Evolutionary conservation across 2,797 vertebrate genomes (phyloP).

Genomic region (Adelosebastes latens): DNA sequence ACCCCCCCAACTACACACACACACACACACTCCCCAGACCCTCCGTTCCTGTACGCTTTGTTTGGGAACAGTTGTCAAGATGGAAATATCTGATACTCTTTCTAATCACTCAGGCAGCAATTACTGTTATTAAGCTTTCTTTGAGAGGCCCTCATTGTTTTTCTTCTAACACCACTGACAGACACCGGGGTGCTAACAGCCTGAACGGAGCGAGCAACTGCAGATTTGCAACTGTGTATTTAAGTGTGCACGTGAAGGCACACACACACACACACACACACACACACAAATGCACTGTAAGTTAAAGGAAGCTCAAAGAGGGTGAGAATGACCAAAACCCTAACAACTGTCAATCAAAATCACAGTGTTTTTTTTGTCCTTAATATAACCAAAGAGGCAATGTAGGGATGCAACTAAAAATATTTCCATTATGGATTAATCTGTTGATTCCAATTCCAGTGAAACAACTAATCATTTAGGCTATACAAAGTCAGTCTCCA

Average conservation of each 20-base stretch:
- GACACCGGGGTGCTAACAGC: conserved; percentile 56
- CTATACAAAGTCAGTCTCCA: background rate
- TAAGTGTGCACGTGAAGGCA: conserved; percentile 27
- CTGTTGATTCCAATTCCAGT: background rate
- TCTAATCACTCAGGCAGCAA: conserved; percentile 72
- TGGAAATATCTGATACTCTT: conserved; percentile 77
- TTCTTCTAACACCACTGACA: conserved; percentile 60
- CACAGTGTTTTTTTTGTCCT: background rate
- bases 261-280: conserved; percentile 3
- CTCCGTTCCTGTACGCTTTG: conserved; percentile 52
- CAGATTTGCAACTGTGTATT: conserved; percentile 40
- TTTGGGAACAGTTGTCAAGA: conserved; percentile 78
- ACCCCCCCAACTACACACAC: conserved; percentile 29
- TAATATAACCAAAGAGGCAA: background rate
- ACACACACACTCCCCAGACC: conserved; percentile 21
- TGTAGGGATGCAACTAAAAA: background rate
- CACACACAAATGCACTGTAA: background rate
- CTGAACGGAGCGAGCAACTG: conserved; percentile 11
- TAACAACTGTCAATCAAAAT: conserved; percentile 41
- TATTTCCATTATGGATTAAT: background rate
- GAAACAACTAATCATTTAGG: background rate
- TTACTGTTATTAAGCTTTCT: conserved; percentile 75
- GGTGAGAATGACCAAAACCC: conserved; percentile 36
- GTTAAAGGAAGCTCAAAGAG: background rate
- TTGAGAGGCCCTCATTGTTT: conserved; percentile 63